Percentiles rank a stretch among this genome's conserved stretches.
phyloP scores from a whole-genome alignment of 1,140 invertebrate genomes.

The Cryptotermes secundus region DNA sequence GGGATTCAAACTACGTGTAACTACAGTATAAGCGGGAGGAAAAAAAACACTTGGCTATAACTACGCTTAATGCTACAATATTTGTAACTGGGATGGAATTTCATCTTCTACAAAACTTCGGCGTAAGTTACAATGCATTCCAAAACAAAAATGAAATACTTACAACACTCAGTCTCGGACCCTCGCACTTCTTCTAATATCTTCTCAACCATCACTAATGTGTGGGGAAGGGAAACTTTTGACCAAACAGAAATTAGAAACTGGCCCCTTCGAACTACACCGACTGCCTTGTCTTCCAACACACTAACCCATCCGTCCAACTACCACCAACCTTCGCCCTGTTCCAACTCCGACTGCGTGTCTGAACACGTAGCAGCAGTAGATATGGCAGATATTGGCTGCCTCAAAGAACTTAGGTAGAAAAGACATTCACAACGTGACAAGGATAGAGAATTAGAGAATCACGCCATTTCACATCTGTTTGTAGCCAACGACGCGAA shows the following conservation, averaged over 20 bases:
- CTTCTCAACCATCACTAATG: slow-evolving; percentile 32
- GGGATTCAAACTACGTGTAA: no score
- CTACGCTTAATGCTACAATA: no score
- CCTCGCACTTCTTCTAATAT: slow-evolving; percentile 35
- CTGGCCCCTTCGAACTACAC: not conserved
- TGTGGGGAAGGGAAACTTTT: not conserved
- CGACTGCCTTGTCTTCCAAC: not conserved
- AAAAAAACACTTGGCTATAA: no score
- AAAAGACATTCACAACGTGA: not conserved
- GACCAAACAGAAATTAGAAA: not conserved
- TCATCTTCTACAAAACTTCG: no score
- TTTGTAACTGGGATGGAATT: no score
- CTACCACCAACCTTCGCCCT: not conserved
- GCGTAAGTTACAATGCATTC: not conserved
- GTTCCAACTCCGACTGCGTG: slow-evolving; percentile 24
- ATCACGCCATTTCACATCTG: not conserved
- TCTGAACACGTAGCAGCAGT: not conserved
- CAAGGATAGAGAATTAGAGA: slow-evolving; percentile 1
- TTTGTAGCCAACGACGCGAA: not conserved
- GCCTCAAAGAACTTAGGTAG: not conserved
- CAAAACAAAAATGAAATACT: slow-evolving; percentile 15
- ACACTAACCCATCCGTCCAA: slow-evolving; percentile 11
- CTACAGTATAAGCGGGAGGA: no score
- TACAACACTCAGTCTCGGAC: slow-evolving; percentile 28
- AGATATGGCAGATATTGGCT: slow-evolving; percentile 14